Conservation (phyloP, 2,113 vertebrate genomes). For the Gymnarchus niloticus region DNA sequence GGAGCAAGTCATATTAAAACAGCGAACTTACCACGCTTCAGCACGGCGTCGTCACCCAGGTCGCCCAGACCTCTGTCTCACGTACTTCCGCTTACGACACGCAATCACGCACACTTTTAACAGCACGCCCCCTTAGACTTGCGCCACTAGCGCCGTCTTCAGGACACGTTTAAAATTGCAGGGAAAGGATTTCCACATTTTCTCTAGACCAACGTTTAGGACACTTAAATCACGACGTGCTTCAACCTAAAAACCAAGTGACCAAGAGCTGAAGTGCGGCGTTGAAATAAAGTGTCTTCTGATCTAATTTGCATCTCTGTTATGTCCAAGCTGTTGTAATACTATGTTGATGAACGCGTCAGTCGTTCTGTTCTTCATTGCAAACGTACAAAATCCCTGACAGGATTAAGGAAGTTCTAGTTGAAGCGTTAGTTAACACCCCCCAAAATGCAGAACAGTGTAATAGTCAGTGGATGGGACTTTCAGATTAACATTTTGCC, state of each 20-base stretch:
- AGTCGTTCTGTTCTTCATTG: too few species aligned
- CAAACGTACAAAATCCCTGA: too few species aligned
- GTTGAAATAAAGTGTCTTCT: background rate
- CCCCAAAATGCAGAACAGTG: too few species aligned
- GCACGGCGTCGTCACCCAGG: conserved; percentile 8
- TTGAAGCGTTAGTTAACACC: too few species aligned
- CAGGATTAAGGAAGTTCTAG: too few species aligned
- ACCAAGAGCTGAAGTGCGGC: background rate
- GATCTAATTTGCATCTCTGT: background rate
- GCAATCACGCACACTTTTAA: background rate
- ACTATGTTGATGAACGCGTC: too few species aligned
- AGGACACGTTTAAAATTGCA: background rate
- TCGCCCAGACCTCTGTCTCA: conserved; percentile 43
- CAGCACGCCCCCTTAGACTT: background rate
- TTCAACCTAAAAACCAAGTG: background rate
- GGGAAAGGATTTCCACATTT: background rate
- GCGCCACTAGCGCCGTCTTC: background rate
- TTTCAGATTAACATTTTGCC: too few species aligned
- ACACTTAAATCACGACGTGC: background rate
- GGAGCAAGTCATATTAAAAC: background rate
- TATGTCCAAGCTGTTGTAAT: background rate
- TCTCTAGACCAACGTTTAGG: background rate
- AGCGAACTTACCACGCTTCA: background rate
- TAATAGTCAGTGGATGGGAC: too few species aligned
- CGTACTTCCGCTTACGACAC: conserved; percentile 50